Percentiles rank a stretch among this genome's conserved stretches.
phyloP scores from a whole-genome alignment of 1,140 invertebrate species.

The Drosophila trapezifrons region DNA sequence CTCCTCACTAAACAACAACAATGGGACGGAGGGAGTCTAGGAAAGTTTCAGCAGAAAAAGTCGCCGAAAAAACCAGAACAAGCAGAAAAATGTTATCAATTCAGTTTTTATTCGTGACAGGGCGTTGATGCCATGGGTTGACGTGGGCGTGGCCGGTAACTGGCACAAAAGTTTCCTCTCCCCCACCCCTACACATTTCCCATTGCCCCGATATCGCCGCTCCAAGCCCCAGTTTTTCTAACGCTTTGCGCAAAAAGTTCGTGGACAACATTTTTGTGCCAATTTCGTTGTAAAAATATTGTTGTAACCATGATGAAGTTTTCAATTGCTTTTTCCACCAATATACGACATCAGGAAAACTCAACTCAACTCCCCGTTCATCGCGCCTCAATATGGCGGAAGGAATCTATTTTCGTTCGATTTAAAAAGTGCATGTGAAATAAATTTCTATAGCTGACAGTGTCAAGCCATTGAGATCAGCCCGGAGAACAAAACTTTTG shows the following conservation, averaged over 20 bases:
- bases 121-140: slow-evolving; percentile 51
- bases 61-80: slow-evolving; percentile 46
- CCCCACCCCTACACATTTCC: not conserved
- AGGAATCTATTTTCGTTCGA: slow-evolving; percentile 76
- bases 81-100: slow-evolving; percentile 79
- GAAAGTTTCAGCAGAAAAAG: slow-evolving; percentile 23
- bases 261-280: slow-evolving; percentile 81
- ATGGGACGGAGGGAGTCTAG: slow-evolving; percentile 19
- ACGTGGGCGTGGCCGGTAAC: slow-evolving; percentile 57
- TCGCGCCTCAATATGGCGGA: slow-evolving; percentile 56
- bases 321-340: slow-evolving; percentile 76
- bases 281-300: slow-evolving; percentile 82
- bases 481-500: slow-evolving; percentile 52
- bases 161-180: slow-evolving; percentile 54
- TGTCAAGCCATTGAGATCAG: slow-evolving; percentile 31
- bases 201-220: not conserved
- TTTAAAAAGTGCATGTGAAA: slow-evolving; percentile 75
- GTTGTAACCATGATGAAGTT: slow-evolving; percentile 81
- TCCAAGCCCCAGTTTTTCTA: slow-evolving; percentile 51
- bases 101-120: slow-evolving; percentile 68
- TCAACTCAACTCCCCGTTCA: not conserved
- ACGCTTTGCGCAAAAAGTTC: slow-evolving; percentile 64
- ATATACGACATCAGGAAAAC: slow-evolving; percentile 47
- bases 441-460: slow-evolving; percentile 68
- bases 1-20: slow-evolving; percentile 34